Evolutionary conservation across 2,797 vertebrate genomes (phyloP), one percentile per base, ranked within the genome.

Genomic region (Pseudomugil tenellus): DNA sequence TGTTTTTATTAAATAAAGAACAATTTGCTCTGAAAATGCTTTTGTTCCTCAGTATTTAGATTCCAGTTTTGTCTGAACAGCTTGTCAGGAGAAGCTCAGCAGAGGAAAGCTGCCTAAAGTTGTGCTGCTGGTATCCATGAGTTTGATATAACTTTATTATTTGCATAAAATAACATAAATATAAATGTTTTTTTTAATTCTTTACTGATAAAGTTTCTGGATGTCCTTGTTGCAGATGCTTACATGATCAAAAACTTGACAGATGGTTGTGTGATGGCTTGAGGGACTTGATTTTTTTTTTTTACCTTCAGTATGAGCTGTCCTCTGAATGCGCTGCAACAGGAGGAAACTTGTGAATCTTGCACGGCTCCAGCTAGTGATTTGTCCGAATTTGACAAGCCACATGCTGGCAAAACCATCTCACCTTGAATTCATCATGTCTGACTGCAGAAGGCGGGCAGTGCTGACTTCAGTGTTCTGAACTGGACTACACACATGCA

Each of bases 231-330:
- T 60, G 32, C 35, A 64, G 53, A 49, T 56, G 39, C 26, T 58
- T 59, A 63, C 70, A 68, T 52, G 43, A 71, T 70, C 71, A 79
- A 61, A 58, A 77, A 66, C 51, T 29, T 49, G 74, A 85, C 87
- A 87, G 83, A 87, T 79, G 73, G 79, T 28, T 69, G 71, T 64
- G 54, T 58, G 58, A 64, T 64, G 28, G 74, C 74, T 72, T 67
- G 58, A 77, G 58, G 83, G 68, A 80, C 3, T 3, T 7, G 68
- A 80, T 2, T 3, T 7, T 41, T 41, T 41, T 8, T 19, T 46
- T 48, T 48, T 48, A 84, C 84, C 80, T 83, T 79, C 70, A 68
- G 78, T 43, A 13, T 12, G 54, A 61, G 70, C 39, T 31, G 67
- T 69, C 75, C 46, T 77, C 70, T 63, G 37, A 11, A 28, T 28